phyloP scores from a whole-genome alignment of 2,113 vertebrate genomes.

The Melanotaenia duboulayi region DNA sequence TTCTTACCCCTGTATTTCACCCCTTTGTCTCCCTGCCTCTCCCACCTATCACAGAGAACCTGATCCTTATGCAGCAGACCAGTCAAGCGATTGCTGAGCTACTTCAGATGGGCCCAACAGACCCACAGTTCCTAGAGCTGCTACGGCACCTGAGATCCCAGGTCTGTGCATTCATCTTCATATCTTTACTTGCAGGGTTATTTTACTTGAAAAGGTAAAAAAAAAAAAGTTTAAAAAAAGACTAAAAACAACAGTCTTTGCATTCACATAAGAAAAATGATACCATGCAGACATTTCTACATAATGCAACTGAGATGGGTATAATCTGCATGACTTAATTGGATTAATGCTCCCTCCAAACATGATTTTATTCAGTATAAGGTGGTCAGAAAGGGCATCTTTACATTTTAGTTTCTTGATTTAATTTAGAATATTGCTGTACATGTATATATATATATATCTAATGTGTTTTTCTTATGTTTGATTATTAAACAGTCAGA shows the following conservation, averaged over 20 bases:
- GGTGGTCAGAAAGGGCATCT: no score
- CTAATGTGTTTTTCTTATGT: not conserved
- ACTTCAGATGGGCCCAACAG: constrained; percentile 50
- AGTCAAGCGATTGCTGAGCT: constrained; percentile 53
- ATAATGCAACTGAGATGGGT: no score
- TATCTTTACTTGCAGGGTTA: constrained; percentile 1
- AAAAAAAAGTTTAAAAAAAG: not conserved
- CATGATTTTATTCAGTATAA: no score
- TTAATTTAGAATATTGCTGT: no score
- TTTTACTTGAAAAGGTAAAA: constrained; percentile 2
- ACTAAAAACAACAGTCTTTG: not conserved
- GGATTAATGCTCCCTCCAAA: no score
- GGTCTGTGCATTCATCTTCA: constrained; percentile 57
- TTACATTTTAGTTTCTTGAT: no score
- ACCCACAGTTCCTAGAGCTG: constrained; percentile 43
- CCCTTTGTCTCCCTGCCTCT: constrained; percentile 21
- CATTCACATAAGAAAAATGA: no score
- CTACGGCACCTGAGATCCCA: constrained; percentile 57
- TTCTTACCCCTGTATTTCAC: constrained; percentile 17
- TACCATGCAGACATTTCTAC: no score
- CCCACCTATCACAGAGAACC: constrained; percentile 65
- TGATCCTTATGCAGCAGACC: constrained; percentile 60
- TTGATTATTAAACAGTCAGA: not conserved
- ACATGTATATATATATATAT: no score
- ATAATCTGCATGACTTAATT: no score